Percentiles rank a stretch among this genome's conserved stretches.
Evolutionary conservation across 1,140 invertebrate species (phyloP).

Genomic region (Drosophila triauraria): DNA sequence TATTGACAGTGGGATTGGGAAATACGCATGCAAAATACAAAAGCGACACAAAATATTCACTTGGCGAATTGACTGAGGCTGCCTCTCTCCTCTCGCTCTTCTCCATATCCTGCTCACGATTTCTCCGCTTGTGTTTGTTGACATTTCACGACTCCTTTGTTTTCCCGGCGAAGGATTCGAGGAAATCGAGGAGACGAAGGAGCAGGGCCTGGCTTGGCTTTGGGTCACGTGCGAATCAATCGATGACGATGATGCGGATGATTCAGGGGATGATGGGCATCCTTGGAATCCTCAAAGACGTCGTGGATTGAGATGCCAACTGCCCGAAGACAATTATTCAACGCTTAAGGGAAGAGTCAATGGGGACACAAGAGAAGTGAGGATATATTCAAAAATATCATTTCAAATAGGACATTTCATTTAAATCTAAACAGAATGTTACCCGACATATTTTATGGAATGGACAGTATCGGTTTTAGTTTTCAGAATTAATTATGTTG

Average conservation of each 20-base stretch:
- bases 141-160: conserved; percentile 47
- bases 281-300: conserved; percentile 5
- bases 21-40: conserved; percentile 59
- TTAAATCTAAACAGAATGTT: too few species aligned
- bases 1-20: conserved; percentile 58
- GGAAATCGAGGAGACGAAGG: background rate
- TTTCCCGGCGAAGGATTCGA: conserved; percentile 26
- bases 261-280: conserved; percentile 21
- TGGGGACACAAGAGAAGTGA: too few species aligned
- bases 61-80: conserved; percentile 51
- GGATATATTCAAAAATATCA: background rate
- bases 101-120: conserved; percentile 26
- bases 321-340: conserved; percentile 12
- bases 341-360: background rate
- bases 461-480: too few species aligned
- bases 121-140: conserved; percentile 42
- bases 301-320: conserved; percentile 24
- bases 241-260: conserved; percentile 37
- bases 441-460: too few species aligned
- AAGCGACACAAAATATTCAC: conserved; percentile 61
- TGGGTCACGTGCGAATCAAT: conserved; percentile 51
- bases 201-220: conserved; percentile 10
- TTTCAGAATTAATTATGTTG: background rate
- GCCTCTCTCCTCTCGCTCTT: background rate
- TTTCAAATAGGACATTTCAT: too few species aligned